phyloP scores from a whole-genome alignment of 2,888 invertebrate genomes.

The Himalopsyche anomala region DNA sequence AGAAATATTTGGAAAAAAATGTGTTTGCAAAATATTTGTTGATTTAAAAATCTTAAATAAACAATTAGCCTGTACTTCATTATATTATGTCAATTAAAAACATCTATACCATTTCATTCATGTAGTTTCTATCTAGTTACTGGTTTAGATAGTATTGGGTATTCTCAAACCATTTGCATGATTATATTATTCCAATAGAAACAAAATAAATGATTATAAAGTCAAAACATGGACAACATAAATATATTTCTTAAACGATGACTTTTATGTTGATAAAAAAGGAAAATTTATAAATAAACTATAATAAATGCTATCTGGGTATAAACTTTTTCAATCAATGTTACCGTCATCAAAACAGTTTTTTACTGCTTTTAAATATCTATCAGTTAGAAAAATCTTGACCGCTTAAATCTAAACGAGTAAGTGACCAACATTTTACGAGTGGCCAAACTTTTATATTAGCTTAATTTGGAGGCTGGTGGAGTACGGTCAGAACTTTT shows the following conservation, averaged over 20 bases:
- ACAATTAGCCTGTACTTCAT: too few relatives aligned
- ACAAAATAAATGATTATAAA: too few relatives aligned
- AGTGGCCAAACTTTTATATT: conserved; percentile 31
- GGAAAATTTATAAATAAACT: neutral
- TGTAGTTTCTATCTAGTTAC: too few relatives aligned
- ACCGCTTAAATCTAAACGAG: neutral
- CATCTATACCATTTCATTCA: too few relatives aligned
- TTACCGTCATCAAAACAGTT: conserved; percentile 5
- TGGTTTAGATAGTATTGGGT: too few relatives aligned
- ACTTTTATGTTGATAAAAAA: neutral
- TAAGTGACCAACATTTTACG: conserved; percentile 24
- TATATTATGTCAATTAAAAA: too few relatives aligned
- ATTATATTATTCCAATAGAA: too few relatives aligned
- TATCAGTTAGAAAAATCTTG: conserved; percentile 21
- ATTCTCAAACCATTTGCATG: too few relatives aligned
- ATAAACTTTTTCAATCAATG: conserved; percentile 20
- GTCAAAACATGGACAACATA: neutral
- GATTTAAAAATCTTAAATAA: too few relatives aligned
- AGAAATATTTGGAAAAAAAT: too few relatives aligned
- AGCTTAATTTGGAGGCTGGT: conserved; percentile 18
- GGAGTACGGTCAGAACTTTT: conserved; percentile 28
- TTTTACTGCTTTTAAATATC: conserved; percentile 30
- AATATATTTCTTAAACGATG: neutral
- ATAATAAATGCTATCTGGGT: neutral
- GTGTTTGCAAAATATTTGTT: too few relatives aligned